Percentiles rank a stretch among this genome's conserved stretches.
Conservation (phyloP, 2,113 vertebrate species). For the Xiphorhynchus elegans region DNA sequence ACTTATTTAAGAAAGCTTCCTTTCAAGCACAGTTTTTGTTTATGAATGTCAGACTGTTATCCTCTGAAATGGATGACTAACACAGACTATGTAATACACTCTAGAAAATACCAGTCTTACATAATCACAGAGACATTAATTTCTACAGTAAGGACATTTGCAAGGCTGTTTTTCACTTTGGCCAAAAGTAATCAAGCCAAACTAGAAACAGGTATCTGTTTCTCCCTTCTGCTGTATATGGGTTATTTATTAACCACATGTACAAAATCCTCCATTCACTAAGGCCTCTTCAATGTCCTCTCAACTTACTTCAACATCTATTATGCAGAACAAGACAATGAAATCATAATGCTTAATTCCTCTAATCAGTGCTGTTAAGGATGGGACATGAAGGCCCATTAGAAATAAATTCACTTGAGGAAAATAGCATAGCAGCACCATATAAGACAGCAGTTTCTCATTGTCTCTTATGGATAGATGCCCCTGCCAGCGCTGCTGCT, state of each 20-base stretch:
- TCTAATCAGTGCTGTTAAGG: neutral
- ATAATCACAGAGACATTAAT: neutral
- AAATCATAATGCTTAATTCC: neutral
- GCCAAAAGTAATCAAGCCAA: neutral
- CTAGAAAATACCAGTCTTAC: neutral
- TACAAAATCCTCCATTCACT: neutral
- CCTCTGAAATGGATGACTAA: neutral
- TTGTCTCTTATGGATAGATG: neutral
- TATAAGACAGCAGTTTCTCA: neutral
- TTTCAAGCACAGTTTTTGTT: neutral
- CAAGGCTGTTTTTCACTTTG: neutral
- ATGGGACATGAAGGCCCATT: neutral
- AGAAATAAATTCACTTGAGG: neutral
- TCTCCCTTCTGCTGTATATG: neutral
- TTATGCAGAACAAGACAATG: neutral
- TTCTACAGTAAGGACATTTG: neutral
- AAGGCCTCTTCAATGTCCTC: neutral
- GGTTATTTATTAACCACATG: neutral
- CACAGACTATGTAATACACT: neutral
- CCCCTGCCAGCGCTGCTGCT: neutral
- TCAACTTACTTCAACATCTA: neutral
- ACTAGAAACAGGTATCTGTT: neutral
- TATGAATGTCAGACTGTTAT: neutral
- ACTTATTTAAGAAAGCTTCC: neutral
- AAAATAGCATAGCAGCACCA: accelerated